A percentile compares a stretch with the other conserved stretches of the same genome.
These are phyloP conservation scores for Dasyornis broadbenti DNA, from an alignment of 2,113 vertebrate genomes.

Conservation along the genomic window DNA sequence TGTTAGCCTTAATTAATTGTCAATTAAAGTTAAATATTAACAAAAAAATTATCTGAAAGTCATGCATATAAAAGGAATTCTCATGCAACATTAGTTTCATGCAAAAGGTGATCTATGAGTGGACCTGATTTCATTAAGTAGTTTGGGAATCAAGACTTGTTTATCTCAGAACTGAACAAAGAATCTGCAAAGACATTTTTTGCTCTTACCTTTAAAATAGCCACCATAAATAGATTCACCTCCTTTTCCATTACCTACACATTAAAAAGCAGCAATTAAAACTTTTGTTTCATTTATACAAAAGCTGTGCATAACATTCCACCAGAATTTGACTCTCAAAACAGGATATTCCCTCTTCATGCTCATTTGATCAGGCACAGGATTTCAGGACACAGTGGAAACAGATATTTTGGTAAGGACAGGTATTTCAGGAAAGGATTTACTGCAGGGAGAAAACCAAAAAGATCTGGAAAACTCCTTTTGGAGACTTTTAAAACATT, in stretches of 20 bases:
- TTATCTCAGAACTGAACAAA: constrained; percentile 65
- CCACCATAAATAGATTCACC: constrained; percentile 98
- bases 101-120: constrained; percentile 79
- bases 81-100: constrained; percentile 88
- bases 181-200: constrained; percentile 36
- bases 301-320: not conserved
- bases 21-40: constrained; percentile 75
- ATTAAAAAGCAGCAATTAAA: not conserved
- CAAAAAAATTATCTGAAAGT: constrained; percentile 68
- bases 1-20: constrained; percentile 79
- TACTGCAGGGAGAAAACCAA: not conserved
- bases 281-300: not conserved
- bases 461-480: not conserved
- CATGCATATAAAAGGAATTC: constrained; percentile 75
- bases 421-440: not conserved
- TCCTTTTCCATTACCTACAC: constrained; percentile 94
- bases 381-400: not conserved
- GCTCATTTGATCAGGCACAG: not conserved
- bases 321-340: not conserved
- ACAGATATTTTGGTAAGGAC: not conserved
- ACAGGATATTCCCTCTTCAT: not conserved
- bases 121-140: constrained; percentile 71
- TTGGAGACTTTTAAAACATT: not conserved
- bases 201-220: constrained; percentile 95
- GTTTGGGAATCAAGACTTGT: constrained; percentile 58